Percentiles rank a stretch among this genome's conserved stretches.
These are phyloP conservation scores for Psix sp. DNA, from an alignment of 1,140 invertebrate genomes.

Conservation along the genomic window DNA sequence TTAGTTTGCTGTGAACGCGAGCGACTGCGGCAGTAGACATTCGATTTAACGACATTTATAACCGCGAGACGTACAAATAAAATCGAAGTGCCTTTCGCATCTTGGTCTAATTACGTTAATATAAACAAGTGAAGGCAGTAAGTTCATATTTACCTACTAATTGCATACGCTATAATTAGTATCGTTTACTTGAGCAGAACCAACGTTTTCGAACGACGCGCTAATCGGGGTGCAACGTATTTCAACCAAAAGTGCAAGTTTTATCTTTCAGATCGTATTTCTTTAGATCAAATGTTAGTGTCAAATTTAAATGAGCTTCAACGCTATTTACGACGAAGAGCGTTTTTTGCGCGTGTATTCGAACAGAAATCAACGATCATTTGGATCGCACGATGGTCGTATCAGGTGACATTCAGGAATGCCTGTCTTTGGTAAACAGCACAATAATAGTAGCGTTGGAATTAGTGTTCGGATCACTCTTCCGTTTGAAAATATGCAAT, in stretches of 20 bases:
- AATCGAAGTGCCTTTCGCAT: slow-evolving; percentile 58
- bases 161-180: slow-evolving; percentile 57
- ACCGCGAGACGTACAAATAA: slow-evolving; percentile 35
- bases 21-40: slow-evolving; percentile 46
- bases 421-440: slow-evolving; percentile 28
- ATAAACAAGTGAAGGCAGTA: slow-evolving; percentile 57
- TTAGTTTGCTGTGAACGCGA: slow-evolving; percentile 53
- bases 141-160: slow-evolving; percentile 60
- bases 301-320: slow-evolving; percentile 54
- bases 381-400: slow-evolving; percentile 44
- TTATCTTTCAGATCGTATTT: slow-evolving; percentile 60
- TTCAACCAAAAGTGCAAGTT: slow-evolving; percentile 44
- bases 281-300: slow-evolving; percentile 37
- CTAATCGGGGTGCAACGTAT: slow-evolving; percentile 19
- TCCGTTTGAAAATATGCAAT: slow-evolving; percentile 24
- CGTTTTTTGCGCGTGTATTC: slow-evolving; percentile 40
- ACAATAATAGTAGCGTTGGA: slow-evolving; percentile 48
- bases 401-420: slow-evolving; percentile 59
- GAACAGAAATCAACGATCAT: slow-evolving; percentile 50
- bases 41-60: slow-evolving; percentile 50
- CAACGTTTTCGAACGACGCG: slow-evolving; percentile 49
- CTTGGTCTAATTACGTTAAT: slow-evolving; percentile 64
- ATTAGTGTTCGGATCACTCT: slow-evolving; percentile 48
- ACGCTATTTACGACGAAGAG: slow-evolving; percentile 47
- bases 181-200: slow-evolving; percentile 38